Evolutionary conservation across 2,797 vertebrate genomes (phyloP), one percentile per base, ranked within the genome.

Genomic region (Phrynocephalus vlangalii): DNA sequence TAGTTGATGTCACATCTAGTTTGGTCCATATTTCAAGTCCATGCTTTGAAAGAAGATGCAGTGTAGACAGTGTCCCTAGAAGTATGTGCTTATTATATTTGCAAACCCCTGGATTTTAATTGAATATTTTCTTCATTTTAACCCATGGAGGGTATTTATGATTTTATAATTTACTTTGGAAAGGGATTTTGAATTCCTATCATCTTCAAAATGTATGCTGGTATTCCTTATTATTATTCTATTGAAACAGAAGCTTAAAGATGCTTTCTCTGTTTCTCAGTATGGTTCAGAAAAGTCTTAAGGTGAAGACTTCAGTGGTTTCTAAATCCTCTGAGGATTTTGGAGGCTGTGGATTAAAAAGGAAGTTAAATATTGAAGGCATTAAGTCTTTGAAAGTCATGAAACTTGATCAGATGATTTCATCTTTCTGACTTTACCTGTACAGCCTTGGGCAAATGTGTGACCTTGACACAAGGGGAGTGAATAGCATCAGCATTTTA

Each of bases 381-480:
- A 90, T 92, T 94, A 92, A 91, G 67, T 90, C 82, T 11, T 78
- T 93, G 91, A 94, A 96, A 92, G 92, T 89, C 86, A 89, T 79
- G 93, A 88, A 92, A 94, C 28, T 67, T 86, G 87, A 91, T 92
- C 83, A 87, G 91, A 94, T 90, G 56, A 84, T 90, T 92, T 88
- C 90, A 72, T 76, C 86, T 84, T 94, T 94, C 92, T 95, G 81
- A 94, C 88, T 79, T 85, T 91, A 87, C 79, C 90, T 93, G 83
- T 76, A 88, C 56, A 91, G 94, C 95, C 94, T 93, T 95, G 92
- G 92, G 94, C 94, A 93, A 83, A 94, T 94, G 89, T 91, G 77
- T 91, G 95, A 95, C 96, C 95, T 96, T 97, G 95, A 96, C 92
- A 94, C 87, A 86, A 82, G 86, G 28, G 28, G 77, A 94, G 88